phyloP scores from a whole-genome alignment of 2,888 invertebrate genomes.

The Lasioglossum calceatum region DNA sequence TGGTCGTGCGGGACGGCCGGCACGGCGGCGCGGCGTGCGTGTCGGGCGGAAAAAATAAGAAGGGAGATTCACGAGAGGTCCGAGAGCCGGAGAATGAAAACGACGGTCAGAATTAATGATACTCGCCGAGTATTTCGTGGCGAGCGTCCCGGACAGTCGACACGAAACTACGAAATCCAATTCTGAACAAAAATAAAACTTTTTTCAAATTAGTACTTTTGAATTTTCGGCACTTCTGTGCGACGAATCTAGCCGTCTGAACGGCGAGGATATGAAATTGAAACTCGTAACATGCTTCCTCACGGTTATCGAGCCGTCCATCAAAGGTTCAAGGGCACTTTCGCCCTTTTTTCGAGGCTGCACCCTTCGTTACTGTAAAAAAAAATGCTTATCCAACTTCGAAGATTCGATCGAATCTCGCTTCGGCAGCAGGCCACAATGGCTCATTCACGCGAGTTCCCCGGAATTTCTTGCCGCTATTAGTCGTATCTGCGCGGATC shows the following conservation, averaged over 20 bases:
- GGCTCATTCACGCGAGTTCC: slow-evolving; percentile 30
- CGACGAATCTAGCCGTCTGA: too few relatives aligned
- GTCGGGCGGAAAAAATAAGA: slow-evolving; percentile 13
- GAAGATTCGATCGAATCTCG: slow-evolving; percentile 9
- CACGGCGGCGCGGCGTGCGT: slow-evolving; percentile 10
- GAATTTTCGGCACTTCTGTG: background rate
- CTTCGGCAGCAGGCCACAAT: slow-evolving; percentile 16
- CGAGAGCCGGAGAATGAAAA: slow-evolving; percentile 1
- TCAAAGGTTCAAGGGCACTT: background rate
- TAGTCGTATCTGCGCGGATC: slow-evolving; percentile 23
- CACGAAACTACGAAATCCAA: background rate
- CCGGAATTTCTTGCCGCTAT: slow-evolving; percentile 30
- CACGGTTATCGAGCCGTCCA: background rate
- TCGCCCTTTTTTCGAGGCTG: background rate
- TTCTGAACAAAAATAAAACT: background rate
- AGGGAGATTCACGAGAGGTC: slow-evolving; percentile 9
- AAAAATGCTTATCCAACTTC: background rate
- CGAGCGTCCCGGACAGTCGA: background rate
- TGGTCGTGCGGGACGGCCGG: background rate
- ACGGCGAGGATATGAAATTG: background rate
- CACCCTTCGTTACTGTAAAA: background rate
- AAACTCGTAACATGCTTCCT: background rate
- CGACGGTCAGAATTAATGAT: background rate
- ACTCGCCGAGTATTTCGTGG: slow-evolving; percentile 13
- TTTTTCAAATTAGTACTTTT: background rate